Evolutionary conservation across 2,113 vertebrate genomes (phyloP).

Genomic region (Neotragus moschatus): DNA sequence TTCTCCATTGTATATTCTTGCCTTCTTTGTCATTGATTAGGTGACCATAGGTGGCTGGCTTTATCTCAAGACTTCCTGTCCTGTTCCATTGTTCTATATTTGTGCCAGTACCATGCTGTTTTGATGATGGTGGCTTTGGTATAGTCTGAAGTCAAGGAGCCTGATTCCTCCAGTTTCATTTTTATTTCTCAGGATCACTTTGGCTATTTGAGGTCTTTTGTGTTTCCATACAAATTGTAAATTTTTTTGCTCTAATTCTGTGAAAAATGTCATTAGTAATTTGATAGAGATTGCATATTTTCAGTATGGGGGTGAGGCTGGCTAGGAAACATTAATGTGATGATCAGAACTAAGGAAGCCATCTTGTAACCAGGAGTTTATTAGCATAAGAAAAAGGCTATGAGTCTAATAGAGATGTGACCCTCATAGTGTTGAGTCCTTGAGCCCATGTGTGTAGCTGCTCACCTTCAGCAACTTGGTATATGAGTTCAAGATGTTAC

Average conservation of each 20-base stretch:
- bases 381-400: not conserved
- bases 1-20: not conserved
- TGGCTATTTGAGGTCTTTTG: not conserved
- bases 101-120: not conserved
- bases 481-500: not conserved
- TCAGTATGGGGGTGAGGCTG: not conserved
- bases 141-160: not conserved
- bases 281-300: not conserved
- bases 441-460: not conserved
- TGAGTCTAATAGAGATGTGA: not conserved
- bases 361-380: not conserved
- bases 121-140: not conserved
- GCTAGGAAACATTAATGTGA: not conserved
- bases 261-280: not conserved
- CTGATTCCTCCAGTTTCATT: not conserved
- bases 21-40: not conserved
- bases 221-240: not conserved
- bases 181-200: not conserved
- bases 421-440: not conserved
- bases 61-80: not conserved
- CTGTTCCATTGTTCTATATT: not conserved
- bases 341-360: not conserved
- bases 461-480: not conserved
- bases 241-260: not conserved
- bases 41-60: not conserved